phyloP scores from a whole-genome alignment of 2,888 invertebrate species.

The Argyra leucocephala region DNA sequence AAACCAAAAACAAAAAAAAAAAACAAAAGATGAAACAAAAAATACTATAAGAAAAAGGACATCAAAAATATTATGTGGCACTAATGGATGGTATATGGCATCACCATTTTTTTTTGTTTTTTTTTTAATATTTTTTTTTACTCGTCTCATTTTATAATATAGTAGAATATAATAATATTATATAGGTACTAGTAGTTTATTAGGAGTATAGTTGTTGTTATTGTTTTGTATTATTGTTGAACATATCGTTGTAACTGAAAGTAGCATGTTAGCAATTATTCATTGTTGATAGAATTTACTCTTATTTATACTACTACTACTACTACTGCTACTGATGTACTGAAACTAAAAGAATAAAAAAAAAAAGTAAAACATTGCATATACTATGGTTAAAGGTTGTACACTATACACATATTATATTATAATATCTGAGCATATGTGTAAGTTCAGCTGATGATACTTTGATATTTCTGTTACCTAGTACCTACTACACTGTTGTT shows the following conservation, averaged over 20 bases:
- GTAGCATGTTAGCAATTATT: constrained; percentile 3
- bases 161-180: no score
- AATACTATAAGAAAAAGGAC: not conserved
- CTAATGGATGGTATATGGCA: not conserved
- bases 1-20: not conserved
- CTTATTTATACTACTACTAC: not conserved
- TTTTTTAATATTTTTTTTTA: not conserved
- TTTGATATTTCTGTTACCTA: no score
- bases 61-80: constrained; percentile 6
- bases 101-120: not conserved
- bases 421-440: not conserved
- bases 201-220: not conserved
- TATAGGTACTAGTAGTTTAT: no score
- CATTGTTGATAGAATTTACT: not conserved
- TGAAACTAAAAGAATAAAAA: not conserved
- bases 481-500: no score
- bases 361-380: not conserved
- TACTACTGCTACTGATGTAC: no score
- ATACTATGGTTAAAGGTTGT: not conserved
- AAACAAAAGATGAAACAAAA: not conserved
- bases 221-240: not conserved
- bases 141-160: not conserved
- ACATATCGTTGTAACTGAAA: not conserved
- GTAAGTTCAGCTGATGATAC: not conserved
- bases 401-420: not conserved